Evolutionary conservation across 92 coral and sea anemone genomes (phyloP).

Genomic region (Umimayanthus chanpuru): DNA sequence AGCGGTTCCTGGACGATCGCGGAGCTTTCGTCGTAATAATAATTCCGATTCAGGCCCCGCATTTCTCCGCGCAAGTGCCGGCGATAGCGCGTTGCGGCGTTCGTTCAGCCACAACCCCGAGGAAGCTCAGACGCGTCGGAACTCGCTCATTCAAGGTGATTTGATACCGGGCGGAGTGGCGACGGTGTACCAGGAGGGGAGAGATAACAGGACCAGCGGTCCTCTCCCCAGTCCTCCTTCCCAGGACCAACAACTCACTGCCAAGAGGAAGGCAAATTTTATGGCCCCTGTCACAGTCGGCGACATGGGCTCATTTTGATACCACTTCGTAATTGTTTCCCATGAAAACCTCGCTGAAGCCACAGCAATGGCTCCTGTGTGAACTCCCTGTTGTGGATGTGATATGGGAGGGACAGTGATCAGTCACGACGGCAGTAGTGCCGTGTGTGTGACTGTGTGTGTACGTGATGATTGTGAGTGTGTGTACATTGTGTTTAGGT

Average conservation of each 20-base stretch:
- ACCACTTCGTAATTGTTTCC: background rate
- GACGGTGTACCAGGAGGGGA: background rate
- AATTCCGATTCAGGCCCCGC: slow-evolving; percentile 68
- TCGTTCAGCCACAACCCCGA: slow-evolving; percentile 91
- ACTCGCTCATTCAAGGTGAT: slow-evolving; percentile 69
- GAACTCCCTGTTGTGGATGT: background rate
- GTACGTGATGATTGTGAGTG: no score
- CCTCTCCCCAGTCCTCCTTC: background rate
- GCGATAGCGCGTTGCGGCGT: slow-evolving; percentile 58
- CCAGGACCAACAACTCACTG: background rate
- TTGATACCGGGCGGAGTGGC: slow-evolving; percentile 22
- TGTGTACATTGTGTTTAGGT: no score
- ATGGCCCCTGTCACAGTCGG: slow-evolving; percentile 33
- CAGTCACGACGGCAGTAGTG: background rate
- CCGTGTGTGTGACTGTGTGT: background rate
- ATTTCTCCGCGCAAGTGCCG: slow-evolving; percentile 40
- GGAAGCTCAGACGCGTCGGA: slow-evolving; percentile 61
- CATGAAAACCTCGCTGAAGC: background rate
- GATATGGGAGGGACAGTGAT: background rate
- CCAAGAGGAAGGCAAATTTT: slow-evolving; percentile 23
- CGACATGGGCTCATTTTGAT: slow-evolving; percentile 29
- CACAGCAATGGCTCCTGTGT: background rate
- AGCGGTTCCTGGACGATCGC: slow-evolving; percentile 59
- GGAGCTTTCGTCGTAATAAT: slow-evolving; percentile 78
- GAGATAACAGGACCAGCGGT: background rate